Base-by-base conservation (phyloP, 2,113 vertebrate genomes). In the Ctenomys sociabilis region DNA sequence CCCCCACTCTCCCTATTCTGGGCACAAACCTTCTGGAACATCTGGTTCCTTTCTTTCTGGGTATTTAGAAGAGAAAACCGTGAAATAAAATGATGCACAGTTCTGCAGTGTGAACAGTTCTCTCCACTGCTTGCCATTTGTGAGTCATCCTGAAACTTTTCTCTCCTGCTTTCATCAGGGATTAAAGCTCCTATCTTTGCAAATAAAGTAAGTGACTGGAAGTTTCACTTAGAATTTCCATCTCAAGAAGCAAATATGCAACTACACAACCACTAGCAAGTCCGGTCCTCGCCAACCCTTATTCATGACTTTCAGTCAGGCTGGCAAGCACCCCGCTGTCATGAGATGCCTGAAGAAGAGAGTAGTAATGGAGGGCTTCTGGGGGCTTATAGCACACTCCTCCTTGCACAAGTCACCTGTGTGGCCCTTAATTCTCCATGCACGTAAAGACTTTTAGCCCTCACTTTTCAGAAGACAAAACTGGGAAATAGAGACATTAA, bases 31-130 rank as follows among this genome's bases (percentile, higher is more conserved):
- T 83, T 64, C 85, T 63, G 82, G 26, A 59, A 57, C 63, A 81
- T 91, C 43, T 94, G 72, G 89, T 75, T 90, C 80, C 63, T 85
- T 95, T 94, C n/a, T 91, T 90, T 85, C 35, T 72, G 45, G 7
- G 14, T 66, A 57, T 75, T 95, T 68, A 24, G 64, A 94, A 85
- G 30, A 73, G 52, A 95, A 80, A 94, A 35, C 19, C 78, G 77
- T 28, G 43, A 96, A 83, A 66, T 92, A 35, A 94, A 95, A 88
- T 5, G 4, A 61, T 28, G 21, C 13, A 4, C 7, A 77, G 16
- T 78, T 61, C 78, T 78, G 22, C 11, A 40, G 13, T 78, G 13
- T 37, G 75, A 24, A 17, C 12, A 30, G 28, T 61, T 82, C 37
- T 59, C 54, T 68, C 40, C 81, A 21, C 57, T 92, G 19, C 40